These are phyloP conservation scores for Aphaenogaster rudis DNA, from an alignment of 1,140 invertebrate species.

Conservation along the genomic window DNA sequence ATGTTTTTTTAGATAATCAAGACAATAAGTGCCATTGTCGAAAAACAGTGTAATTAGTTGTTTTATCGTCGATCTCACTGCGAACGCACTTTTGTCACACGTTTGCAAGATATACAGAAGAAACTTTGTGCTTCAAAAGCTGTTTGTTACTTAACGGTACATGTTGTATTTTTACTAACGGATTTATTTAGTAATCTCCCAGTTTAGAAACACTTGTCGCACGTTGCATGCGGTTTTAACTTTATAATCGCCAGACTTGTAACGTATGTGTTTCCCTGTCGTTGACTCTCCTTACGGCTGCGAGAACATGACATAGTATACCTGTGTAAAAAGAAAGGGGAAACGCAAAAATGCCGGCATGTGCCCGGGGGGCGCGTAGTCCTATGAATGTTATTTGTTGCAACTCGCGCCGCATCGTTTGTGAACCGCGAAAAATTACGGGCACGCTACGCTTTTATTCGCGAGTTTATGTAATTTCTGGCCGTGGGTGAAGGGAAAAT, in stretches of 20 bases:
- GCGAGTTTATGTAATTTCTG: slow-evolving; percentile 25
- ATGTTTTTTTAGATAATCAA: not conserved
- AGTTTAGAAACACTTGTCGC: slow-evolving; percentile 24
- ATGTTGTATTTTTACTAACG: slow-evolving; percentile 30
- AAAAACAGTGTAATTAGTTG: not conserved
- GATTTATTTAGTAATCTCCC: not conserved
- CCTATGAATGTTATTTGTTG: slow-evolving; percentile 25
- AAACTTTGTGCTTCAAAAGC: slow-evolving; percentile 22
- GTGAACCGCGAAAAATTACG: not conserved
- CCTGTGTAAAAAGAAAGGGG: not conserved
- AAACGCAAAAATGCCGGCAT: not conserved
- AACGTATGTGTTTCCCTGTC: slow-evolving; percentile 35
- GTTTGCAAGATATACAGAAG: no score
- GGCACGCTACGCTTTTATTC: slow-evolving; percentile 1
- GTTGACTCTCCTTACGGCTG: slow-evolving; percentile 9
- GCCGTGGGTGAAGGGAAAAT: no score
- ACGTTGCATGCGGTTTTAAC: slow-evolving; percentile 16
- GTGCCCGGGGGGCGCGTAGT: no score
- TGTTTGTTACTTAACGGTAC: slow-evolving; percentile 63
- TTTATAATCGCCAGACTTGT: slow-evolving; percentile 44
- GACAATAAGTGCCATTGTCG: not conserved
- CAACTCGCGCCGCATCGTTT: slow-evolving; percentile 5
- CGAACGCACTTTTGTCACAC: not conserved
- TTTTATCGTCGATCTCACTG: not conserved
- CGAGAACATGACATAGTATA: slow-evolving; percentile 31